A percentile compares a stretch with the other conserved stretches of the same genome.
Conservation (phyloP, 2,888 invertebrate species). For the Tortrix viridana region DNA sequence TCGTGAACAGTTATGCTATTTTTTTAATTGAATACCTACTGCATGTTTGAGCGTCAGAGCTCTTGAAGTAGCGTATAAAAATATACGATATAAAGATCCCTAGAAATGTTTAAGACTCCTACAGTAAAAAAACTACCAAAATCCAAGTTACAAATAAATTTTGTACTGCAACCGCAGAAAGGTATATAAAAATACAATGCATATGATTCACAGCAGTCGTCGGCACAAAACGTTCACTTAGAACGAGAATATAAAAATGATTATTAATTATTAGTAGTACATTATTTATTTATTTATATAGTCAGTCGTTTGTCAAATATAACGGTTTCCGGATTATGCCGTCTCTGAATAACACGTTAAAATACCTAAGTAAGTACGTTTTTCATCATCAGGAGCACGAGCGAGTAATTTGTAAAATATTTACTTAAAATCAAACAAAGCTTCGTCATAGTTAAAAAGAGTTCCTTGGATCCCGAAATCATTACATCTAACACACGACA, state of each 20-base stretch:
- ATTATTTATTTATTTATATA: neutral
- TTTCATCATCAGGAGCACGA: neutral
- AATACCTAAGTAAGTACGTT: neutral
- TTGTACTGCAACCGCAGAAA: slow-evolving; percentile 1
- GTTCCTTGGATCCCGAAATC: slow-evolving; percentile 6
- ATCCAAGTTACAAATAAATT: slow-evolving; percentile 10
- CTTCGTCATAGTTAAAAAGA: neutral
- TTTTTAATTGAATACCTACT: slow-evolving; percentile 20
- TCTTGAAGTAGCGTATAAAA: slow-evolving; percentile 10
- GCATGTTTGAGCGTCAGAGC: slow-evolving; percentile 17
- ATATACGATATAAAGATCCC: slow-evolving; percentile 12
- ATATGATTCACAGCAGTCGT: slow-evolving; percentile 3
- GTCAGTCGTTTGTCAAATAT: slow-evolving; percentile 18
- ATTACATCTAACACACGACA: slow-evolving; percentile 21
- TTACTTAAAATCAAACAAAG: neutral
- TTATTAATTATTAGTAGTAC: slow-evolving; percentile 6
- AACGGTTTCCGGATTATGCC: slow-evolving; percentile 8
- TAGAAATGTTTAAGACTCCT: neutral
- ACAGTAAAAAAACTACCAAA: neutral
- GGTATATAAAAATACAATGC: slow-evolving; percentile 7
- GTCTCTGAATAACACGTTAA: neutral
- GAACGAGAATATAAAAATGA: slow-evolving; percentile 17
- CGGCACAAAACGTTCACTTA: slow-evolving; percentile 18
- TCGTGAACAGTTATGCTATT: slow-evolving; percentile 3
- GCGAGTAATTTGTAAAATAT: neutral